Percentiles rank a stretch among this genome's conserved stretches.
Evolutionary conservation across 2,113 vertebrate species (phyloP).

Genomic region (Nyctereutes procyonoides): DNA sequence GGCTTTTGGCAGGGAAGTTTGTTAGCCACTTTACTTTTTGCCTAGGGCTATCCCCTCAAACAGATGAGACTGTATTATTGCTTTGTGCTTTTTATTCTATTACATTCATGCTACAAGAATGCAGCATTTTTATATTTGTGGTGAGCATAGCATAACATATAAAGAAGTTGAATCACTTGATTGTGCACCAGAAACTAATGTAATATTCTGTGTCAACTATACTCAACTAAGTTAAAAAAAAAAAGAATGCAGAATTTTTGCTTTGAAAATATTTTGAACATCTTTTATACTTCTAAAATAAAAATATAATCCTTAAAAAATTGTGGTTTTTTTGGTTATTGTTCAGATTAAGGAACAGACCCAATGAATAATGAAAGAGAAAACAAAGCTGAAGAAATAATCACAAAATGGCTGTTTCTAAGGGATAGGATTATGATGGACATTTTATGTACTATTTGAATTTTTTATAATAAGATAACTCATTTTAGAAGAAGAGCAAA

Average conservation of each 20-base stretch:
- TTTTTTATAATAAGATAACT: slow-evolving; percentile 57
- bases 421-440: slow-evolving; percentile 22
- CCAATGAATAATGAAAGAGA: slow-evolving; percentile 47
- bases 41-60: not conserved
- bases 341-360: slow-evolving; percentile 12
- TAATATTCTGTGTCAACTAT: not conserved
- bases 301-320: slow-evolving; percentile 51
- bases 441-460: slow-evolving; percentile 47
- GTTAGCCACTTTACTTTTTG: not conserved
- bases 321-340: not conserved
- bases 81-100: not conserved
- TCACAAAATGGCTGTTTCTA: not conserved
- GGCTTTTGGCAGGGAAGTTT: not conserved
- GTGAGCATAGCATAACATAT: not conserved
- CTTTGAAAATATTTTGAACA: slow-evolving; percentile 35
- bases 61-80: not conserved
- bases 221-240: not conserved
- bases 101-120: slow-evolving; percentile 19
- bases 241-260: slow-evolving; percentile 20
- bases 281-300: slow-evolving; percentile 56
- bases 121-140: not conserved
- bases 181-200: not conserved
- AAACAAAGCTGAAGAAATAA: slow-evolving; percentile 61
- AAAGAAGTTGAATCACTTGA: not conserved
- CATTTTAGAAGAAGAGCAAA: slow-evolving; percentile 34